Evolutionary conservation across 2,888 invertebrate genomes (phyloP), one percentile per base, ranked within the genome.

Genomic region (Torymus texanus): DNA sequence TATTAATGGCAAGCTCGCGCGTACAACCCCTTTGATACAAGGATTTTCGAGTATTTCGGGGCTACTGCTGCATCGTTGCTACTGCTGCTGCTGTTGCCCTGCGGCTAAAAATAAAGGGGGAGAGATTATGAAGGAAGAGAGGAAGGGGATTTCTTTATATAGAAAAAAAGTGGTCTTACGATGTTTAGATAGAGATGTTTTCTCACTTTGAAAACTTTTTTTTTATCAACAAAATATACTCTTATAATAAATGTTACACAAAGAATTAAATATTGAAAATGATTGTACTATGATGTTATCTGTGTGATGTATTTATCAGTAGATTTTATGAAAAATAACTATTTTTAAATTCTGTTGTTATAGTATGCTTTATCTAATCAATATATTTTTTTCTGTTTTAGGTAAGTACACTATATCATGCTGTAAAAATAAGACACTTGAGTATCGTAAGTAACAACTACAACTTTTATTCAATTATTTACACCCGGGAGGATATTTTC

Each of bases 1-100:
- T 78, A 78, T 67, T 68, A 78, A 77, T 77, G 72, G 51, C 41
- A 21, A 51, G 50, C 55, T 58, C 41, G 41, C 41, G 41, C 41
- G 41, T 41, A 41, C 41, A 41, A 56, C 21, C 58, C 53, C 55
- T 65, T 56, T 53, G 63, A 24, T 24, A 61, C 51, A 66, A 62
- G 61, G 56, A 73, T 73, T 73, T 63, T 55, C n/a, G 62, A 41
- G 56, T 73, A 63, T 73, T 73, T 53, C 62, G 18, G 41, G 53
- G 41, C 55, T 41, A 29, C 55, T 16, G 13, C 29, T 13, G 53
- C 21, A 41, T 41, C 41, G 41, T 8, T 41, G 8, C 41, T 29
- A 24, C 53, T 16, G 13, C 16, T 12, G 53, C 21, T 24, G 14
- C 51, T 41, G 14, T 29, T 50, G 51, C 53, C 53, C 29, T 13